Base-by-base conservation (phyloP, 2,888 invertebrate genomes). In the Onchidella celtica region DNA sequence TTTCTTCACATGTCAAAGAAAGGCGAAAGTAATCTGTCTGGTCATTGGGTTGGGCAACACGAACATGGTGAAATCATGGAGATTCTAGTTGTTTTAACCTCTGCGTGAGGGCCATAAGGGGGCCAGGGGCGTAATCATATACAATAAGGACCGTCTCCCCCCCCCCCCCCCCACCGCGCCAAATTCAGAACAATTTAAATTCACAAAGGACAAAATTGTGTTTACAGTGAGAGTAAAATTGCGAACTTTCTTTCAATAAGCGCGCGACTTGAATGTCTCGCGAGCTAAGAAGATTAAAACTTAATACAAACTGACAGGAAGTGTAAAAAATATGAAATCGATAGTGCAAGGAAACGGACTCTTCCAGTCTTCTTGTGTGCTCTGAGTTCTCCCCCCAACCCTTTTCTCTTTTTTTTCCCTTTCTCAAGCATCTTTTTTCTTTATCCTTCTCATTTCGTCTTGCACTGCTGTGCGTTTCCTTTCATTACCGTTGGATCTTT, bases 181-280 rank as follows among this genome's bases (percentile, higher is more conserved):
- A 24, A 73, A 73, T 59, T 57, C 73, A 24, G 17, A 34, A 73
- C 73, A 61, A 73, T 73, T 61, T 61, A 73, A 73, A 57, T 73
- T 36, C 2, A 73, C 34, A 14, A 73, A 38, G 61, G 24, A 17
- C 14, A 0, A 38, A 73, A 59, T 59, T 36, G 73, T 61, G 59
- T 73, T 73, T 73, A 61, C 73, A 61, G 73, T 59, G 9, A n/a
- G 3, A 36, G 21, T 17, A 38, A 0, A 57, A 73, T 47, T n/a
- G 38, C 14, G 17, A 0, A 14, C 36, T 73, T 73, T 73, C 36
- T 61, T 59, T 61, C 34, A 73, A 2, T 73, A 24, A n/a, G 27
- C 55, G 27, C n/a, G 21, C 24, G 65, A 32, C 40, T 63, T 32
- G 34, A 75, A 75, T 75, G 21, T 40, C 11, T 75, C n/a, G 38